A percentile compares a stretch with the other conserved stretches of the same genome.
Evolutionary conservation across 1,140 invertebrate genomes (phyloP).

Genomic region (Leptestheria dahalacensis): DNA sequence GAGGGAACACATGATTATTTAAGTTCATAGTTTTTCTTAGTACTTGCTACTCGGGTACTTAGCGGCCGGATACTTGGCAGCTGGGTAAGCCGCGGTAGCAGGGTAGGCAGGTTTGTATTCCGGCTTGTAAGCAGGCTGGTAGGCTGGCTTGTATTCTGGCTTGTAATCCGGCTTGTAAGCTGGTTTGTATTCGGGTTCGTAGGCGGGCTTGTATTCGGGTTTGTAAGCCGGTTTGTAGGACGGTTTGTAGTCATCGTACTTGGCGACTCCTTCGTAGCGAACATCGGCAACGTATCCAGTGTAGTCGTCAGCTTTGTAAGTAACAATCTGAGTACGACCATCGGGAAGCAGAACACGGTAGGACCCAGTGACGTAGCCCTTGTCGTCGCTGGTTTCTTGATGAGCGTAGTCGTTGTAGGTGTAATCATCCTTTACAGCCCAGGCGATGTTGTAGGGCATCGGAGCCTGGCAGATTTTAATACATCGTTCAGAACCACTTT

Average conservation of each 20-base stretch:
- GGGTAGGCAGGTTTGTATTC: too few species aligned
- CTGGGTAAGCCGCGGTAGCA: not conserved
- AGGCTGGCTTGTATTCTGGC: too few species aligned
- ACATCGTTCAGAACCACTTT: not conserved
- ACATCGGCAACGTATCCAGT: conserved; percentile 65
- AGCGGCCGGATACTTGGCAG: not conserved
- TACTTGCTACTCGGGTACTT: not conserved
- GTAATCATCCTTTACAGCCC: conserved; percentile 14
- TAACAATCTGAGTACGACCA: too few species aligned
- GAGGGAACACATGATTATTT: too few species aligned
- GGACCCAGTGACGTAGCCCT: too few species aligned
- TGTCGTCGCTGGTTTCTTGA: too few species aligned
- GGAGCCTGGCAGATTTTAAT: not conserved
- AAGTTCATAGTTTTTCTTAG: too few species aligned
- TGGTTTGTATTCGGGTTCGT: too few species aligned
- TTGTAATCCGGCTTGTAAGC: too few species aligned
- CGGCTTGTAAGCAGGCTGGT: too few species aligned
- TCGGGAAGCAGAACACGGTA: too few species aligned
- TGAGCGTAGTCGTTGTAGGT: too few species aligned
- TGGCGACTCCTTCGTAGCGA: conserved; percentile 51
- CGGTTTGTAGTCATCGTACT: conserved; percentile 32
- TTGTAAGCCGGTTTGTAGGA: conserved; percentile 15
- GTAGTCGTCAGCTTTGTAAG: conserved; percentile 59
- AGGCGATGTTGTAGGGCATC: not conserved
- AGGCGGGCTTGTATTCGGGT: conserved; percentile 9